Base-by-base conservation (phyloP, 2,113 vertebrate species). In the Strix uralensis region DNA sequence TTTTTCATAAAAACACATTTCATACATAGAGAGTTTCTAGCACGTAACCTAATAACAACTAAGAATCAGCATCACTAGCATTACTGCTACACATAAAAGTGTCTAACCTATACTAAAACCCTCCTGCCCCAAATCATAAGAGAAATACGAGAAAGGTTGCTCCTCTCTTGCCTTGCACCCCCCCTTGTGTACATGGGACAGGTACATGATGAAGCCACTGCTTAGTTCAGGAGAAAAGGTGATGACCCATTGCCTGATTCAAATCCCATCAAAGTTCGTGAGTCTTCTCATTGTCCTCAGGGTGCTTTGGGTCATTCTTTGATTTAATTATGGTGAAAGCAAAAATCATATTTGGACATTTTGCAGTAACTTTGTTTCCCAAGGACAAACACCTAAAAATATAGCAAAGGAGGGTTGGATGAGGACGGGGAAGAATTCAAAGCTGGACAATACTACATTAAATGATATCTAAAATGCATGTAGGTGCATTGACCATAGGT, bases 131-230 rank as follows among this genome's bases (percentile, higher is more conserved):
- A 63, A 58, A 71, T 52, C 58, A 38, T 32, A 96, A 90, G 81
- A 96, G 97, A 81, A 79, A 73, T 54, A 73, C n/a, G 82, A 70
- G 86, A 88, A 82, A 91, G 30, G 81, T 22, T 32, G 26, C 4
- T 54, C 26, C 26, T 23, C 12, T 90, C 59, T 57, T 81, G 59
- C 51, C 67, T 51, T 81, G 36, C 58, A 13, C 1, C 15, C 63
- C 63, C 79, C 72, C 15, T 57, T 5, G 13, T 4, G 12, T 3
- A 10, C 7, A 18, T 0, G 0, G 82, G 65, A 47, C 63, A 20
- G 26, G 44, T 22, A 71, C 4, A 0, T 2, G 19, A 47, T 36
- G 57, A 90, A 66, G 47, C 19, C 62, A 30, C 46, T 46, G 44
- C 65, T 51, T 3, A 38, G 21, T 36, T 27, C 51, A 62, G 38